Evolutionary conservation across 2,888 invertebrate species (phyloP).

Genomic region (Nomada ferruginata): DNA sequence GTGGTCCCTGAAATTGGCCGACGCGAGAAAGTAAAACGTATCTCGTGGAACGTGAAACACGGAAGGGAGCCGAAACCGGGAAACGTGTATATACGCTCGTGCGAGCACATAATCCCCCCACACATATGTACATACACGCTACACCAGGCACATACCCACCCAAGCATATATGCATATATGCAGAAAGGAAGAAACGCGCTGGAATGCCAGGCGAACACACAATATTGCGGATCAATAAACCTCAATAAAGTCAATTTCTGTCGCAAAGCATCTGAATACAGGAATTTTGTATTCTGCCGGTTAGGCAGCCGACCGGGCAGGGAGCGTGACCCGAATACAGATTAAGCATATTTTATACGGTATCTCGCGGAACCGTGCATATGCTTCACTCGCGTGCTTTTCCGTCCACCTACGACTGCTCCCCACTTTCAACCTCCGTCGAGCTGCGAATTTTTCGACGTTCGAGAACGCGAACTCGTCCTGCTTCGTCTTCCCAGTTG

Average conservation of each 20-base stretch:
- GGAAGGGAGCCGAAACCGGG: neutral
- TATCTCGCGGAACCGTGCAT: constrained; percentile 50
- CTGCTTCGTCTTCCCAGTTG: neutral
- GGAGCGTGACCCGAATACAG: constrained; percentile 82
- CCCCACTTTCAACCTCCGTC: constrained; percentile 2
- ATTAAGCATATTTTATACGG: constrained; percentile 80
- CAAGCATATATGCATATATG: neutral
- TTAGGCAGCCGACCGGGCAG: constrained; percentile 78
- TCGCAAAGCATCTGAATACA: constrained; percentile 83
- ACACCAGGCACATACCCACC: no score
- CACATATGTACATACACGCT: constrained; percentile 6
- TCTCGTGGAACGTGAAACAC: constrained; percentile 8
- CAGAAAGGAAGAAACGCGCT: constrained; percentile 27
- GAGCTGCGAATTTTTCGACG: constrained; percentile 22
- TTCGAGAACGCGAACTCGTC: constrained; percentile 16
- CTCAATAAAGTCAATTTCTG: constrained; percentile 84
- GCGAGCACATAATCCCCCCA: neutral
- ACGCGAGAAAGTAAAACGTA: constrained; percentile 35
- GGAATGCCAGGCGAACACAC: constrained; percentile 71
- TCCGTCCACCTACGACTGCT: constrained; percentile 33
- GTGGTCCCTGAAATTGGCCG: constrained; percentile 33
- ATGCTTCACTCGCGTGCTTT: constrained; percentile 45
- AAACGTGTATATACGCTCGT: neutral
- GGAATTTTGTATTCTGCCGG: constrained; percentile 83
- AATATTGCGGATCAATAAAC: constrained; percentile 84